A percentile compares a stretch with the other conserved stretches of the same genome.
These are phyloP conservation scores for Crotalus viridis DNA, from an alignment of 2,113 vertebrate species.

Conservation along the genomic window DNA sequence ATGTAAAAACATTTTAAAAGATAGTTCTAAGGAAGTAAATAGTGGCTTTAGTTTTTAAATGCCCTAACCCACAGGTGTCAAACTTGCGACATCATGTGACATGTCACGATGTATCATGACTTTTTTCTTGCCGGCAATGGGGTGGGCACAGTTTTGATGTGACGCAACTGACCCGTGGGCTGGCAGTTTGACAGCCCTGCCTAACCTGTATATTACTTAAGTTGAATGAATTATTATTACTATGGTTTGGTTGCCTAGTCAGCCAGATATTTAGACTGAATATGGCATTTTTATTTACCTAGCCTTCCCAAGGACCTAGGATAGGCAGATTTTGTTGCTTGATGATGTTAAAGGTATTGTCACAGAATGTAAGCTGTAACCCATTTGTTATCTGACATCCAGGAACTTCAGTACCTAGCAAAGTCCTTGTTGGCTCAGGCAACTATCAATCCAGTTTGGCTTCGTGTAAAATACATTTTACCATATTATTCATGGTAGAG, in stretches of 20 bases:
- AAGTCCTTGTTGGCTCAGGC: neutral
- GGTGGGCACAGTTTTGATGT: no score
- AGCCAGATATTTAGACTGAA: no score
- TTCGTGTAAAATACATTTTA: neutral
- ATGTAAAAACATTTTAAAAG: neutral
- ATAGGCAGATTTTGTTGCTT: neutral
- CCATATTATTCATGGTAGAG: neutral
- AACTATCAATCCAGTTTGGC: neutral
- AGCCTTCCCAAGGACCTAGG: neutral
- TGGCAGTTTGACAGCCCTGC: no score
- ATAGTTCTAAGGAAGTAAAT: neutral
- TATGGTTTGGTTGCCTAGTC: no score
- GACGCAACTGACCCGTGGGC: no score
- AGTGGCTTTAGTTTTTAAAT: neutral
- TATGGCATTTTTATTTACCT: neutral
- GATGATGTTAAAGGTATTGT: neutral
- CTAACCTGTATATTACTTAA: neutral
- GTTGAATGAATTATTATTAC: neutral
- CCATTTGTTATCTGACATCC: neutral
- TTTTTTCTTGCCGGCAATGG: no score
- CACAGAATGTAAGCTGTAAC: neutral
- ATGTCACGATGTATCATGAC: no score
- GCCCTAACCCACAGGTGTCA: neutral
- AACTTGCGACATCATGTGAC: no score
- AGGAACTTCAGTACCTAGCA: neutral